A percentile compares a stretch with the other conserved stretches of the same genome.
phyloP scores from a whole-genome alignment of 2,888 invertebrate species.

The Leptothorax acervorum region DNA sequence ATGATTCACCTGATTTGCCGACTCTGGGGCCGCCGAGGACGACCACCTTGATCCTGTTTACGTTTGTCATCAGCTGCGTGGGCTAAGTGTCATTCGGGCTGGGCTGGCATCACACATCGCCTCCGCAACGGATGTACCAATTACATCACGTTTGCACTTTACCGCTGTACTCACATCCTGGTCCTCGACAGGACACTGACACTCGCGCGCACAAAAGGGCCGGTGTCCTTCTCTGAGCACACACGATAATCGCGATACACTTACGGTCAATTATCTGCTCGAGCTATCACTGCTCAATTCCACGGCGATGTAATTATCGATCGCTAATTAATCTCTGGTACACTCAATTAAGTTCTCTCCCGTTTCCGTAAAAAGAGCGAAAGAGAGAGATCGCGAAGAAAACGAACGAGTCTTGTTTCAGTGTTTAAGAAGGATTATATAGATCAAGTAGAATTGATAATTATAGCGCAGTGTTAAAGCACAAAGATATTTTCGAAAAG shows the following conservation, averaged over 20 bases:
- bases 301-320: background rate
- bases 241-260: conserved; percentile 19
- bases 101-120: conserved; percentile 64
- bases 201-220: conserved; percentile 46
- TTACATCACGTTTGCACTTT: conserved; percentile 62
- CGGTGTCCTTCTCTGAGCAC: conserved; percentile 34
- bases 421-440: background rate
- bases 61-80: conserved; percentile 89
- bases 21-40: conserved; percentile 92
- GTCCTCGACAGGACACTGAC: conserved; percentile 55
- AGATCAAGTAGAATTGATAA: background rate
- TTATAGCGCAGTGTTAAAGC: background rate
- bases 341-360: background rate
- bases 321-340: conserved; percentile 12
- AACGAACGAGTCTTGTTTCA: background rate
- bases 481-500: background rate
- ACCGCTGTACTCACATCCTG: conserved; percentile 35
- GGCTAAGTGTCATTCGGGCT: conserved; percentile 77
- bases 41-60: conserved; percentile 93
- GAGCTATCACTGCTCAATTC: background rate
- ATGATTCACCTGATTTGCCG: conserved; percentile 91
- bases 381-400: background rate
- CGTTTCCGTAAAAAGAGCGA: background rate
- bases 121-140: conserved; percentile 53
- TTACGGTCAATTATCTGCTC: conserved; percentile 17